Percentiles rank a stretch among this genome's conserved stretches.
Evolutionary conservation across 2,797 vertebrate species (phyloP).

Genomic region (Amblyraja radiata): DNA sequence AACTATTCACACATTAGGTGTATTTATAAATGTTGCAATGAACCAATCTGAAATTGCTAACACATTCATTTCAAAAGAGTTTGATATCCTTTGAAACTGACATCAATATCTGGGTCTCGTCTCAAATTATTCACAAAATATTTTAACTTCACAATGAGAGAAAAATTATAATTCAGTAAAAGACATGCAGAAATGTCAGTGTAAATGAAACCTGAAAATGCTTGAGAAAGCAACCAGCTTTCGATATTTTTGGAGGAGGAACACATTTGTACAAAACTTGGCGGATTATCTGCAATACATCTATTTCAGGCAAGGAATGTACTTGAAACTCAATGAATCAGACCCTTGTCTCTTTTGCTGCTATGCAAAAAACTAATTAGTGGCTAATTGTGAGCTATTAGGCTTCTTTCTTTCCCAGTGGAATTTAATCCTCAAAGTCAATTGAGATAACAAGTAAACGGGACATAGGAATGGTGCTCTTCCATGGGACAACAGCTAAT

Average conservation of each 20-base stretch:
- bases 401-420: not conserved
- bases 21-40: not conserved
- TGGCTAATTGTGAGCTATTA: not conserved
- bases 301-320: not conserved
- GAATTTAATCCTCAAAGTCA: conserved; percentile 6
- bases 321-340: not conserved
- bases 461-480: not conserved
- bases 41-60: not conserved
- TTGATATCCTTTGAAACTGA: not conserved
- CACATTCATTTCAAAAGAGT: not conserved
- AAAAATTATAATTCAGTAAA: not conserved
- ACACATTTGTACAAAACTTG: not conserved
- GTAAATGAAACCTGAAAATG: not conserved
- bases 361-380: not conserved
- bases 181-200: not conserved
- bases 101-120: not conserved
- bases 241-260: not conserved
- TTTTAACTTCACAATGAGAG: not conserved
- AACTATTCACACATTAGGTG: not conserved
- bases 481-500: not conserved
- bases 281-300: not conserved
- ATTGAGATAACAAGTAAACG: not conserved
- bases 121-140: not conserved
- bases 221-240: not conserved
- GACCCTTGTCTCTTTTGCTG: not conserved